Evolutionary conservation across 2,797 vertebrate genomes (phyloP).

Genomic region (Amblyraja radiata): DNA sequence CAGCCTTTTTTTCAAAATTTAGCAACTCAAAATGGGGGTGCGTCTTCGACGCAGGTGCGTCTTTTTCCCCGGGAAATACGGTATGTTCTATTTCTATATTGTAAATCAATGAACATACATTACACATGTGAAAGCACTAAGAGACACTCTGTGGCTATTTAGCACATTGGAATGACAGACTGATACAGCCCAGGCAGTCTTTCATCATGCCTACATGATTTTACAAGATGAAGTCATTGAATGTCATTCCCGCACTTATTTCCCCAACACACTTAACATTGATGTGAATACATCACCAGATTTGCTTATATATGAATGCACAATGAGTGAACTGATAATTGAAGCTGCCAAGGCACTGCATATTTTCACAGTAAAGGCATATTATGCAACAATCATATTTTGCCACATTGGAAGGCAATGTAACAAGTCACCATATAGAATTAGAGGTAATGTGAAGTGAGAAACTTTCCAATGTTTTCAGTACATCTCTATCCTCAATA

Average conservation of each 20-base stretch:
- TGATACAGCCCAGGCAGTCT: too few relatives aligned
- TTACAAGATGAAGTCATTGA: too few relatives aligned
- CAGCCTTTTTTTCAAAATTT: too few relatives aligned
- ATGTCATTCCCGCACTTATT: too few relatives aligned
- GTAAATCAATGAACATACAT: neutral
- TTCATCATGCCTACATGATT: too few relatives aligned
- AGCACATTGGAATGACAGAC: neutral
- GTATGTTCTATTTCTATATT: neutral
- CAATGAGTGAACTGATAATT: neutral
- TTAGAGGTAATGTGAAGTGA: neutral
- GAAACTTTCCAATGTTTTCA: neutral
- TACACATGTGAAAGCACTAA: neutral
- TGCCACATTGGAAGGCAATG: neutral
- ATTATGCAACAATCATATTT: neutral
- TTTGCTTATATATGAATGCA: neutral
- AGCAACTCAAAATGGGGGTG: too few relatives aligned
- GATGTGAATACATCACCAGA: too few relatives aligned
- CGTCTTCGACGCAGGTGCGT: too few relatives aligned
- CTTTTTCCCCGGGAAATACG: too few relatives aligned
- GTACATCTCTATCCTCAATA: neutral
- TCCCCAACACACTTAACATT: too few relatives aligned
- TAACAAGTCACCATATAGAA: neutral
- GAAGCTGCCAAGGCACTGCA: neutral
- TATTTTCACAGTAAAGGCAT: neutral
- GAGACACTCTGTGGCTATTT: neutral